phyloP scores from a whole-genome alignment of 1,140 invertebrate species.

The Antheraea pernyi region DNA sequence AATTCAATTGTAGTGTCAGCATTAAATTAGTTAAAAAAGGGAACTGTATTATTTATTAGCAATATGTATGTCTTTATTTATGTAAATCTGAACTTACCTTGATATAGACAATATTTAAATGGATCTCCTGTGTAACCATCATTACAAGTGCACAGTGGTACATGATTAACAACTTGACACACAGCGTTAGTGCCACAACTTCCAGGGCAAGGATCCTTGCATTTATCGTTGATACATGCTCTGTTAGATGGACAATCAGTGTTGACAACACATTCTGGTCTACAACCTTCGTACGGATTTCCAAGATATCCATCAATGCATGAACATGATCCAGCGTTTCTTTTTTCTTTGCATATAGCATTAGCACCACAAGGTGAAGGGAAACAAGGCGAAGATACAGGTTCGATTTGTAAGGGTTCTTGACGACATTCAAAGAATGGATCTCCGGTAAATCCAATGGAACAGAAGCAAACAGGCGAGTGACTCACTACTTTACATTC shows the following conservation, averaged over 20 bases:
- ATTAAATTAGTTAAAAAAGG: too few relatives aligned
- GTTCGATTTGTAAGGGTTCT: constrained; percentile 51
- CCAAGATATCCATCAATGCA: constrained; percentile 85
- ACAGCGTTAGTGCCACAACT: constrained; percentile 81
- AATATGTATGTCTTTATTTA: constrained; percentile 11
- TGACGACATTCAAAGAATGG: constrained; percentile 82
- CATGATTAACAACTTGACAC: constrained; percentile 85
- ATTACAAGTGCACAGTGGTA: constrained; percentile 83
- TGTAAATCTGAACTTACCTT: constrained; percentile 42
- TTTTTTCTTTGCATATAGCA: constrained; percentile 84
- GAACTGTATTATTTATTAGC: neutral
- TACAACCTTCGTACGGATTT: constrained; percentile 86
- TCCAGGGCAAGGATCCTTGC: constrained; percentile 83
- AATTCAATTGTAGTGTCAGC: too few relatives aligned
- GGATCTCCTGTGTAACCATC: constrained; percentile 86
- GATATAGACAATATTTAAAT: constrained; percentile 82
- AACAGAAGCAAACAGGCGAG: constrained; percentile 86
- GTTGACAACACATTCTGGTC: constrained; percentile 85
- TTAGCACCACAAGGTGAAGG: constrained; percentile 88
- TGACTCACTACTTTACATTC: constrained; percentile 88
- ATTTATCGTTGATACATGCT: constrained; percentile 82
- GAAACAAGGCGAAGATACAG: constrained; percentile 78
- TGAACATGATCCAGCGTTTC: constrained; percentile 83
- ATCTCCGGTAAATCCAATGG: constrained; percentile 82
- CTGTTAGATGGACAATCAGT: constrained; percentile 83